Conservation (phyloP, 2,888 invertebrate species). For the Polyommatus iphigenia region DNA sequence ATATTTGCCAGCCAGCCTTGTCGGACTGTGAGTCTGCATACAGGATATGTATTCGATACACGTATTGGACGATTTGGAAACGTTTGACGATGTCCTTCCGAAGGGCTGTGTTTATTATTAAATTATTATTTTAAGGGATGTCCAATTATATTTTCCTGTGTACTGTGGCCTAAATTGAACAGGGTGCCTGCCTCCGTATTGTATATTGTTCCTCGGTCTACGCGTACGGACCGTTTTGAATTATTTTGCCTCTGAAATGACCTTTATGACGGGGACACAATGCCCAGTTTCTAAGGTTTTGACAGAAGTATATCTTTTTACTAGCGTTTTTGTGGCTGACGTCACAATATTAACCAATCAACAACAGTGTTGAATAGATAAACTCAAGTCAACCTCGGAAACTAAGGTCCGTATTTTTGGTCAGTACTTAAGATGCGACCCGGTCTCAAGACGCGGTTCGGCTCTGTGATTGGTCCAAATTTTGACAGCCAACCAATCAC, state of each 20-base stretch:
- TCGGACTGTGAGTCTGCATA: too few species aligned
- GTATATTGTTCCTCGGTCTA: constrained; percentile 18
- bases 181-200: constrained; percentile 43
- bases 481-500: too few species aligned
- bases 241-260: background rate
- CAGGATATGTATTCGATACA: background rate
- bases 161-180: constrained; percentile 48
- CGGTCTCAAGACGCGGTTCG: too few species aligned
- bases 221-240: background rate
- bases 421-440: too few species aligned
- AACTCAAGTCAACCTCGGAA: background rate
- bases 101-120: constrained; percentile 45
- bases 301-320: too few species aligned
- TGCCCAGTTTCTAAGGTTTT: too few species aligned
- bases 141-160: constrained; percentile 34
- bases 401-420: background rate
- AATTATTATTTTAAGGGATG: constrained; percentile 31
- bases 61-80: constrained; percentile 18
- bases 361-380: background rate
- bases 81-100: constrained; percentile 43
- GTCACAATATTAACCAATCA: too few species aligned
- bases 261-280: background rate
- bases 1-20: too few species aligned
- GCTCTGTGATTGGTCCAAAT: too few species aligned
- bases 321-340: too few species aligned